phyloP scores from a whole-genome alignment of 2,797 vertebrate genomes.

The Gallirallus australis region DNA sequence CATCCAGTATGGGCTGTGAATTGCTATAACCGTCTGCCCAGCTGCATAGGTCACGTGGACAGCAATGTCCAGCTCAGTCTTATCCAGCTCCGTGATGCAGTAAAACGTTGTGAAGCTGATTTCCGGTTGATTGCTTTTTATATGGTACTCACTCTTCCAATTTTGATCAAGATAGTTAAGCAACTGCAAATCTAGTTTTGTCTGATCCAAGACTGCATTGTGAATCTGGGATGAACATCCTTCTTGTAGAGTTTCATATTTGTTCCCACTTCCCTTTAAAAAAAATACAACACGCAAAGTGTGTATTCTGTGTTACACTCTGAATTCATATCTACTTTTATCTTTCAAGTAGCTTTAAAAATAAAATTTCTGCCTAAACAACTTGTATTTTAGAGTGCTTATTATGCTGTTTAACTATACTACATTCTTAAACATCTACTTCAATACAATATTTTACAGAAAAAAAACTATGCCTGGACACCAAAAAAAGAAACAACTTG shows the following conservation, averaged over 20 bases:
- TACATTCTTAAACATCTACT: not conserved
- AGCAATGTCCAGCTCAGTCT: slow-evolving; percentile 90
- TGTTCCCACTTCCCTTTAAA: slow-evolving; percentile 81
- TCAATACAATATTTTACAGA: not conserved
- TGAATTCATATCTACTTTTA: not conserved
- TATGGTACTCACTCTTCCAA: slow-evolving; percentile 88
- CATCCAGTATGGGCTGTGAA: slow-evolving; percentile 98
- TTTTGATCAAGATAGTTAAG: slow-evolving; percentile 90
- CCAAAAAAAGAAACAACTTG: not conserved
- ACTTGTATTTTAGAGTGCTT: not conserved
- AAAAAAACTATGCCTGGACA: not conserved
- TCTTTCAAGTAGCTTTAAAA: not conserved
- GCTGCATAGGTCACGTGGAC: slow-evolving; percentile 88
- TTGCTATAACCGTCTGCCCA: slow-evolving; percentile 86
- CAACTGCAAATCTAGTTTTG: slow-evolving; percentile 85
- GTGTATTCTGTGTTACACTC: not conserved
- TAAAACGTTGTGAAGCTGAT: slow-evolving; percentile 92
- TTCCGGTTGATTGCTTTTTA: slow-evolving; percentile 86
- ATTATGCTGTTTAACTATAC: not conserved
- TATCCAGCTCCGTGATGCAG: slow-evolving; percentile 80
- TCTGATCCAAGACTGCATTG: slow-evolving; percentile 88
- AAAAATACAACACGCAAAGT: not conserved
- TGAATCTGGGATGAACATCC: slow-evolving; percentile 91
- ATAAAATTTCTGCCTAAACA: not conserved
- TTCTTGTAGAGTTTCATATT: slow-evolving; percentile 78